These are phyloP conservation scores for Acanthosepion pharaonis DNA, from an alignment of 2,888 invertebrate genomes.

Conservation along the genomic window DNA sequence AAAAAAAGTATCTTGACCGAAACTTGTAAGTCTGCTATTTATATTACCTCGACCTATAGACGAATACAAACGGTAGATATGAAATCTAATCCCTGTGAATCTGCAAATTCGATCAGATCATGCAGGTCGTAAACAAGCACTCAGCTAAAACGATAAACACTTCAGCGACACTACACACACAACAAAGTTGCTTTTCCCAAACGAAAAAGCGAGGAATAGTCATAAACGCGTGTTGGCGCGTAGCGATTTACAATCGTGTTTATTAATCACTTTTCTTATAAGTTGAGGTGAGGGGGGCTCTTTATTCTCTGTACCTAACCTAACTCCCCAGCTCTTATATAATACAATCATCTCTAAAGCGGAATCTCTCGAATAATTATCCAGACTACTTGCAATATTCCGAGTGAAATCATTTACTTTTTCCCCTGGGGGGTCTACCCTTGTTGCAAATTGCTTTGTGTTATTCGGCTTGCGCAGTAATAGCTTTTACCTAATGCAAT, in stretches of 20 bases:
- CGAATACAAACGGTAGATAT: background rate
- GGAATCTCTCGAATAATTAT: background rate
- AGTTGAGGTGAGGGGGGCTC: background rate
- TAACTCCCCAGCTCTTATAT: background rate
- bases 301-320: background rate
- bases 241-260: background rate
- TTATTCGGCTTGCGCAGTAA: too few relatives aligned
- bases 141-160: background rate
- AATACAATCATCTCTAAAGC: background rate
- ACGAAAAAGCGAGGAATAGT: background rate
- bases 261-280: background rate
- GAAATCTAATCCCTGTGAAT: background rate
- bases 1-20: background rate
- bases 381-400: background rate
- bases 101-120: background rate
- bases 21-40: background rate
- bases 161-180: background rate
- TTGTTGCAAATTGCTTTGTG: too few relatives aligned
- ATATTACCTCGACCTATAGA: background rate
- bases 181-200: background rate
- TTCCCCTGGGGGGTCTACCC: too few relatives aligned
- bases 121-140: background rate
- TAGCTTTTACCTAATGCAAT: too few relatives aligned
- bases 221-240: background rate
- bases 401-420: background rate